A percentile compares a stretch with the other conserved stretches of the same genome.
These are phyloP conservation scores for Trichomycterus rosablanca DNA, from an alignment of 2,113 vertebrate genomes.

Conservation along the genomic window DNA sequence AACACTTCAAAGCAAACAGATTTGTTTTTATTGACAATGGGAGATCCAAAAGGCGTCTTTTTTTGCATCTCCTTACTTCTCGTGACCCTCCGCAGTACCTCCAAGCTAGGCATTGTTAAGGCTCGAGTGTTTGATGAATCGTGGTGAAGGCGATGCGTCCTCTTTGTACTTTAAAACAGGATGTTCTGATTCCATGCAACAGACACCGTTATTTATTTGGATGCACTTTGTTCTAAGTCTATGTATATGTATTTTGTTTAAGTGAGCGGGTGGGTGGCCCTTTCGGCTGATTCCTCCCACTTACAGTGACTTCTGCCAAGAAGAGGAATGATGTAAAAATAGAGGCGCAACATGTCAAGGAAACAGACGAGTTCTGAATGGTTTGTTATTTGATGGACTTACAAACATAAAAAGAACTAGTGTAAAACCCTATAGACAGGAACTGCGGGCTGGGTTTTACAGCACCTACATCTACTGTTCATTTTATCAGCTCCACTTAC, in stretches of 20 bases:
- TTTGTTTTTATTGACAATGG: constrained; percentile 16
- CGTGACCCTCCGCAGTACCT: too few relatives aligned
- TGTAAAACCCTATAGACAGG: too few relatives aligned
- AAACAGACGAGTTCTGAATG: background rate
- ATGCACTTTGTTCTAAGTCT: background rate
- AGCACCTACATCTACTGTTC: too few relatives aligned
- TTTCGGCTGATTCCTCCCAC: constrained; percentile 14
- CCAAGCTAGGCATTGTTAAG: too few relatives aligned
- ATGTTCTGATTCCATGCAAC: background rate
- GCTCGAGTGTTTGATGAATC: too few relatives aligned
- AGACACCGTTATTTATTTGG: background rate
- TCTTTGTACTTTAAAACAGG: constrained; percentile 11
- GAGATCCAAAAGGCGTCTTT: background rate
- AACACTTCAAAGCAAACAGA: constrained; percentile 22
- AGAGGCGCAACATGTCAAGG: background rate
- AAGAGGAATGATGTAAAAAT: background rate
- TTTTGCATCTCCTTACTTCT: too few relatives aligned
- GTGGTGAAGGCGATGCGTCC: background rate
- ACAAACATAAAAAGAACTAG: too few relatives aligned
- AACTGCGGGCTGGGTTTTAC: too few relatives aligned
- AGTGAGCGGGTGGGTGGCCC: background rate
- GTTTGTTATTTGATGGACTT: too few relatives aligned
- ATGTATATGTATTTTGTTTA: constrained; percentile 3
- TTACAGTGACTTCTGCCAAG: background rate
- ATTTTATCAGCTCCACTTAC: too few relatives aligned